phyloP scores from a whole-genome alignment of 2,888 invertebrate genomes.

The Parelbella ahira region DNA sequence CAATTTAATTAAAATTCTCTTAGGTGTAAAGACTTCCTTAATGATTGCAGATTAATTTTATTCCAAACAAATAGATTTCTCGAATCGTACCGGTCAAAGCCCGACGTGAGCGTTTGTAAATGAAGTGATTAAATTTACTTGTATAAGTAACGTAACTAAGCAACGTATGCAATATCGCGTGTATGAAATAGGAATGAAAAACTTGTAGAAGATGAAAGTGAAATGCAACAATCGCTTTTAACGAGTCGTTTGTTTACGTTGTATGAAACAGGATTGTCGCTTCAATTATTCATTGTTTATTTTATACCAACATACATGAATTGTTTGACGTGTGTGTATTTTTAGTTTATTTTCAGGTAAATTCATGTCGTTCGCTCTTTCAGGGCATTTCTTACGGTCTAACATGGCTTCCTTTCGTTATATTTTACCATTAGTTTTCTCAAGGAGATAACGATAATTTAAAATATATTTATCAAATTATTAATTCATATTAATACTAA shows the following conservation, averaged over 20 bases:
- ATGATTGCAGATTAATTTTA: no score
- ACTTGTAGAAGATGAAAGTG: constrained; percentile 26
- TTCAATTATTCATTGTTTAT: constrained; percentile 15
- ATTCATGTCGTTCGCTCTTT: no score
- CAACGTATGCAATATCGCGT: constrained; percentile 16
- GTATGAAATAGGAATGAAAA: constrained; percentile 8
- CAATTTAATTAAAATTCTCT: no score
- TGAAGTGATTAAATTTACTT: constrained; percentile 18
- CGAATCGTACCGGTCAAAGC: constrained; percentile 12
- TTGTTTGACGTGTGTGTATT: background rate
- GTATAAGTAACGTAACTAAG: constrained; percentile 8
- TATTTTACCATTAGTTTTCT: no score
- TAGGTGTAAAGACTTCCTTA: no score
- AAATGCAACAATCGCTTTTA: constrained; percentile 23
- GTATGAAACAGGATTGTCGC: constrained; percentile 5
- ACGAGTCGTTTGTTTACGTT: constrained; percentile 22
- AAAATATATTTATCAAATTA: no score
- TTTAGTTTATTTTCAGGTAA: no score
- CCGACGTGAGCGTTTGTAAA: constrained; percentile 2
- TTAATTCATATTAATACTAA: no score
- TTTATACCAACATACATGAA: no score
- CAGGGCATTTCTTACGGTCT: no score
- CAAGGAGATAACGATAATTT: no score
- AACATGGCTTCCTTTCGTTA: no score
- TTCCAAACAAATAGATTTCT: constrained; percentile 2